These are phyloP conservation scores for Nerophis ophidion DNA, from an alignment of 2,113 vertebrate genomes.

Conservation along the genomic window DNA sequence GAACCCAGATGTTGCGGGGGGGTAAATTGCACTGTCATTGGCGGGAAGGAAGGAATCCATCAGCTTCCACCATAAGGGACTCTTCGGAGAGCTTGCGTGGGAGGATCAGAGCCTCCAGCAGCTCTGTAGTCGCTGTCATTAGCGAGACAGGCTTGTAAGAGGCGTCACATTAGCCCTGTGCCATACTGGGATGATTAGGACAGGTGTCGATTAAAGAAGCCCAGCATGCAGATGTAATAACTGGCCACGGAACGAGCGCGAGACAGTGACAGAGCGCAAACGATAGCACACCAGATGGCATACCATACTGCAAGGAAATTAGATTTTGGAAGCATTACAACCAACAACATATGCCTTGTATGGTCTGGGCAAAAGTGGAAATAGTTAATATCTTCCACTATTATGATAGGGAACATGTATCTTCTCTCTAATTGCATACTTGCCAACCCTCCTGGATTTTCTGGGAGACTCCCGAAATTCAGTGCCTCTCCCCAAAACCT, in stretches of 20 bases:
- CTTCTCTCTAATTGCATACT: too few species aligned
- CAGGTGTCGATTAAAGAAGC: conserved; percentile 72
- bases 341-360: conserved; percentile 37
- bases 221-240: conserved; percentile 52
- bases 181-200: conserved; percentile 69
- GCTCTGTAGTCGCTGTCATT: conserved; percentile 53
- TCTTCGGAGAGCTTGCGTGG: conserved; percentile 27
- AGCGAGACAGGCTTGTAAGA: conserved; percentile 55
- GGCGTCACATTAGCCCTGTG: conserved; percentile 63
- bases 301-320: conserved; percentile 70
- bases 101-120: conserved; percentile 35
- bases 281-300: conserved; percentile 62
- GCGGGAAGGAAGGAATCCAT: conserved; percentile 62
- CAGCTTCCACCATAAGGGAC: conserved; percentile 57
- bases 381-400: conserved; percentile 3
- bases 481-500: too few species aligned
- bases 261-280: conserved; percentile 23
- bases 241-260: conserved; percentile 44
- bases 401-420: not conserved
- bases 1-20: conserved; percentile 68
- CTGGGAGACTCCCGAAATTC: too few species aligned
- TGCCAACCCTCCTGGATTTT: too few species aligned
- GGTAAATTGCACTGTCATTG: conserved; percentile 67
- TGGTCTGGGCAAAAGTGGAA: conserved; percentile 29
- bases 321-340: conserved; percentile 55